These are phyloP conservation scores for Microplitis mediator DNA, from an alignment of 1,140 invertebrate species.

Conservation along the genomic window DNA sequence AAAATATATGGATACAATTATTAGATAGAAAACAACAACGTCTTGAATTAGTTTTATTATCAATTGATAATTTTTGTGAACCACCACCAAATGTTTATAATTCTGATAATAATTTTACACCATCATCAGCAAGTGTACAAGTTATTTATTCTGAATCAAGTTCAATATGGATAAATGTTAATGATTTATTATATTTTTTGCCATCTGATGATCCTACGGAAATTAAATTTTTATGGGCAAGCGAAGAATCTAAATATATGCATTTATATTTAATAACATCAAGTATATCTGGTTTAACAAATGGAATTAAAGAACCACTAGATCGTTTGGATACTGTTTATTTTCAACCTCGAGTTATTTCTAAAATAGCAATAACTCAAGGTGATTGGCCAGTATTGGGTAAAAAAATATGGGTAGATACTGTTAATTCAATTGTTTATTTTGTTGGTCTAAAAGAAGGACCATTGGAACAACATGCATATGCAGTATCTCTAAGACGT, in stretches of 20 bases:
- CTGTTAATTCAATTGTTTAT: slow-evolving; percentile 74
- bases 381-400: slow-evolving; percentile 86
- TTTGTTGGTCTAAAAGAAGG: slow-evolving; percentile 82
- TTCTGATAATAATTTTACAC: slow-evolving; percentile 61
- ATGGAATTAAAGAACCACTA: slow-evolving; percentile 60
- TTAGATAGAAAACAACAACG: slow-evolving; percentile 85
- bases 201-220: slow-evolving; percentile 66
- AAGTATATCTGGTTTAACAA: slow-evolving; percentile 59
- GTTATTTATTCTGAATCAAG: slow-evolving; percentile 76
- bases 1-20: slow-evolving; percentile 89
- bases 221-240: slow-evolving; percentile 86
- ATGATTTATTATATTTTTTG: slow-evolving; percentile 87
- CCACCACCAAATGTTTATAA: slow-evolving; percentile 66
- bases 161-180: slow-evolving; percentile 88
- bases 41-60: slow-evolving; percentile 76
- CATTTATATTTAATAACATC: slow-evolving; percentile 85
- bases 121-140: slow-evolving; percentile 65
- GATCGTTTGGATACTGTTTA: slow-evolving; percentile 63
- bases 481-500: slow-evolving; percentile 74
- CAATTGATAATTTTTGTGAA: slow-evolving; percentile 75
- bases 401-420: slow-evolving; percentile 80
- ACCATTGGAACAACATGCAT: slow-evolving; percentile 82
- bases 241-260: slow-evolving; percentile 88
- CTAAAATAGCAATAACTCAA: slow-evolving; percentile 74
- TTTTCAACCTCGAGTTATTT: slow-evolving; percentile 66